A percentile compares a stretch with the other conserved stretches of the same genome.
Evolutionary conservation across 1,140 invertebrate species (phyloP).

Genomic region (Aporrectodea caliginosa): DNA sequence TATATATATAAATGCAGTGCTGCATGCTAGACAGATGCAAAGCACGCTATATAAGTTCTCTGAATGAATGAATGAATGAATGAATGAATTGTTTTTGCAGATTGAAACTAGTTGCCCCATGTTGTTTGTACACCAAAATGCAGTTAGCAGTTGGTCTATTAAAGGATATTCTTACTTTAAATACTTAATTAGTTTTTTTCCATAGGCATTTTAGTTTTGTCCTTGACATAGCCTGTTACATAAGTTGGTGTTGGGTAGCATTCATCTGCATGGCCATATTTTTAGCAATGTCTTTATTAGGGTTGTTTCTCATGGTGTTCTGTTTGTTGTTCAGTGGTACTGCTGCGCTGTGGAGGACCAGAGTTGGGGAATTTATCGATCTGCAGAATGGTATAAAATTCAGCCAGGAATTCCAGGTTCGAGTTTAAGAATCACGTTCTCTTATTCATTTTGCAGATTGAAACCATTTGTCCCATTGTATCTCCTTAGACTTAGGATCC

Average conservation of each 20-base stretch:
- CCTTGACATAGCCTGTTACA: background rate
- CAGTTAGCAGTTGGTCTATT: no score
- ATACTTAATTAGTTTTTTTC: background rate
- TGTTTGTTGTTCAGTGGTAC: conserved; percentile 3
- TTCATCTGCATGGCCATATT: background rate
- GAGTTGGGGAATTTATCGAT: conserved; percentile 23
- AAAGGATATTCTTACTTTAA: background rate
- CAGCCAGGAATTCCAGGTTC: conserved; percentile 11
- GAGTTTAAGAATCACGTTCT: background rate
- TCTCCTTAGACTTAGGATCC: background rate
- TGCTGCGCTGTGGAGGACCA: conserved; percentile 27
- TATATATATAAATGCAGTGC: no score
- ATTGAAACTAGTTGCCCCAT: no score
- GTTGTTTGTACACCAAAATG: no score
- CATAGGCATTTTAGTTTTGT: background rate
- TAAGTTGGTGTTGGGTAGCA: background rate
- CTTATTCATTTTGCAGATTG: background rate
- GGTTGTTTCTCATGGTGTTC: no score
- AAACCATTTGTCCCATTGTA: background rate
- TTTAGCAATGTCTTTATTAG: no score
- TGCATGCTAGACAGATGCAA: no score
- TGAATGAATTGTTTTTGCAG: no score
- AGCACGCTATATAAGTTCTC: no score
- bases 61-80: no score
- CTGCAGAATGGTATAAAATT: conserved; percentile 19